phyloP scores from a whole-genome alignment of 1,140 invertebrate genomes.

The Portunus trituberculatus region DNA sequence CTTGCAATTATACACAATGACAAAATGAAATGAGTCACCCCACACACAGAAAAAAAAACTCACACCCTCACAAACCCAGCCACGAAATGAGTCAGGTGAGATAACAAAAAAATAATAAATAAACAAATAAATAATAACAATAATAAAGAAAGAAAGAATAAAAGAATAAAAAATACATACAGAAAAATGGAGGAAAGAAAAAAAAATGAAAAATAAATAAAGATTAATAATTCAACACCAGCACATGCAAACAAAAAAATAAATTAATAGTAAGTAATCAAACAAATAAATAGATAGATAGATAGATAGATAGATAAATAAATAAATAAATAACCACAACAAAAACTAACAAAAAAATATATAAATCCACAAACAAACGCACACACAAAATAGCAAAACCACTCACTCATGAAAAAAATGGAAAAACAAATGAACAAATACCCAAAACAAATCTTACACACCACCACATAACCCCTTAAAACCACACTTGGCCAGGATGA shows the following conservation, averaged over 20 bases:
- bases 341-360: no score
- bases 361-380: background rate
- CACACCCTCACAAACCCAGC: no score
- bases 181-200: background rate
- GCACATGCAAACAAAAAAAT: background rate
- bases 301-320: background rate
- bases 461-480: no score
- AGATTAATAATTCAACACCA: background rate
- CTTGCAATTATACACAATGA: no score
- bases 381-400: background rate
- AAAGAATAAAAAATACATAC: background rate
- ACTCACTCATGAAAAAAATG: no score
- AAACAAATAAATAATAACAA: slow-evolving; percentile 38
- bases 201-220: background rate
- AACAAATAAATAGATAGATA: no score
- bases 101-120: background rate
- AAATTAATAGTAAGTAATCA: background rate
- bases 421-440: background rate
- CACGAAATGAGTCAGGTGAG: no score
- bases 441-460: no score
- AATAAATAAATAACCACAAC: background rate
- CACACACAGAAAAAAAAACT: no score
- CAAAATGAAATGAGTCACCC: no score
- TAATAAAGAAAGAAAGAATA: background rate
- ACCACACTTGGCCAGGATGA: no score